Evolutionary conservation across 2,797 vertebrate species (phyloP).

Genomic region (Nyctalus aviator): DNA sequence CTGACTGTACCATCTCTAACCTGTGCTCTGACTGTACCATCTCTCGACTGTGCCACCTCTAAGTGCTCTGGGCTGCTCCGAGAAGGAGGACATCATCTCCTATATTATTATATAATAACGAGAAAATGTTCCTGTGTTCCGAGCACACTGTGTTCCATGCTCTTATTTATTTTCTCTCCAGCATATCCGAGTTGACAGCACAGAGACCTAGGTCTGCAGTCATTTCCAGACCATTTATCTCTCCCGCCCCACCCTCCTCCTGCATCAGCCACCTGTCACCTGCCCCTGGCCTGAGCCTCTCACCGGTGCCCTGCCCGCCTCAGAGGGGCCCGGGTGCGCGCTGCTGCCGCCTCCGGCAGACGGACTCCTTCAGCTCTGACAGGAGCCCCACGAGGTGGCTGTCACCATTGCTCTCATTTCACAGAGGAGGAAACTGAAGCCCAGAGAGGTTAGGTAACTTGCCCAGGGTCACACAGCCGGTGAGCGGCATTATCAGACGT

Average conservation of each 20-base stretch:
- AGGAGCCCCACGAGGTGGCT: background rate
- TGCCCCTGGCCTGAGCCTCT: background rate
- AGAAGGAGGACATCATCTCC: slow-evolving; percentile 40
- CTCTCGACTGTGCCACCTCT: background rate
- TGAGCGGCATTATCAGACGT: background rate
- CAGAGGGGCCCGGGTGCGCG: accelerated
- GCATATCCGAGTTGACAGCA: slow-evolving; percentile 46
- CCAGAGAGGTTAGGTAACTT: background rate
- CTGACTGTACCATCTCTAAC: no score
- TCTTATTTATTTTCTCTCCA: slow-evolving; percentile 40
- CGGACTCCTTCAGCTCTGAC: background rate
- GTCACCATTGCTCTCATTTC: background rate
- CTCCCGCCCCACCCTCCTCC: background rate
- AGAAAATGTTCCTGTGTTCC: slow-evolving; percentile 38
- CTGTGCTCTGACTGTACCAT: no score
- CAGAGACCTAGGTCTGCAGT: slow-evolving; percentile 1
- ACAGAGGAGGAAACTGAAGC: background rate
- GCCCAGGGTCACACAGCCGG: background rate
- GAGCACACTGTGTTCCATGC: background rate
- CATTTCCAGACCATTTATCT: background rate
- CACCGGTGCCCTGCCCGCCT: background rate
- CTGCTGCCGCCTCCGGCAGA: background rate
- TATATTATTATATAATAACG: slow-evolving; percentile 60
- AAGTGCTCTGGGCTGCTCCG: slow-evolving; percentile 54
- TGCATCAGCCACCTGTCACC: background rate